Conservation (phyloP, 2,113 vertebrate genomes). For the Aphyosemion australe region DNA sequence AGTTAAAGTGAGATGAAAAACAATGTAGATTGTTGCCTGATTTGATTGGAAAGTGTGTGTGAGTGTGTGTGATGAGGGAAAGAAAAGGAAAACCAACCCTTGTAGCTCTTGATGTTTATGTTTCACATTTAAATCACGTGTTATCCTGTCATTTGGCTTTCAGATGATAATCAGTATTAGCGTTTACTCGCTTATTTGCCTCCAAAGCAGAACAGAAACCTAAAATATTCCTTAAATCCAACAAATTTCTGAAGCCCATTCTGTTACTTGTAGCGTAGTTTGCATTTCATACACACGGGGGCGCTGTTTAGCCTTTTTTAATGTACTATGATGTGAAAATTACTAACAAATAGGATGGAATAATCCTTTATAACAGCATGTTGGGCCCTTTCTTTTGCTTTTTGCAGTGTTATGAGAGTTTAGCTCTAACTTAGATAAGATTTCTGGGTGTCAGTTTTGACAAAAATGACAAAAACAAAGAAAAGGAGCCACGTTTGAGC, state of each 20-base stretch:
- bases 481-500: slow-evolving; percentile 7
- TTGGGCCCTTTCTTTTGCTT: slow-evolving; percentile 56
- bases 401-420: slow-evolving; percentile 66
- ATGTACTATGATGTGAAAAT: slow-evolving; percentile 38
- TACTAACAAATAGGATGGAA: slow-evolving; percentile 22
- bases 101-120: slow-evolving; percentile 49
- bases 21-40: slow-evolving; percentile 46
- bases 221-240: slow-evolving; percentile 30
- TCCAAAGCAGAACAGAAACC: slow-evolving; percentile 47
- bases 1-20: slow-evolving; percentile 37
- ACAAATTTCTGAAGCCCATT: slow-evolving; percentile 27
- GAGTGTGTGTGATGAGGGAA: slow-evolving; percentile 47
- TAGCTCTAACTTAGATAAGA: slow-evolving; percentile 66
- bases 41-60: slow-evolving; percentile 36
- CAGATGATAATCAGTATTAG: slow-evolving; percentile 74
- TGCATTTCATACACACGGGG: slow-evolving; percentile 73
- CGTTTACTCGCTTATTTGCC: slow-evolving; percentile 61
- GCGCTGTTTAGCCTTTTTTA: slow-evolving; percentile 51
- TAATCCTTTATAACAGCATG: slow-evolving; percentile 16
- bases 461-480: slow-evolving; percentile 33
- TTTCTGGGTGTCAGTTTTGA: slow-evolving; percentile 60
- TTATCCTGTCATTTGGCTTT: slow-evolving; percentile 36
- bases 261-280: slow-evolving; percentile 61
- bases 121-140: slow-evolving; percentile 43
- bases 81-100: slow-evolving; percentile 34